Evolutionary conservation across 2,888 invertebrate species (phyloP).

Genomic region (Tipula lateralis): DNA sequence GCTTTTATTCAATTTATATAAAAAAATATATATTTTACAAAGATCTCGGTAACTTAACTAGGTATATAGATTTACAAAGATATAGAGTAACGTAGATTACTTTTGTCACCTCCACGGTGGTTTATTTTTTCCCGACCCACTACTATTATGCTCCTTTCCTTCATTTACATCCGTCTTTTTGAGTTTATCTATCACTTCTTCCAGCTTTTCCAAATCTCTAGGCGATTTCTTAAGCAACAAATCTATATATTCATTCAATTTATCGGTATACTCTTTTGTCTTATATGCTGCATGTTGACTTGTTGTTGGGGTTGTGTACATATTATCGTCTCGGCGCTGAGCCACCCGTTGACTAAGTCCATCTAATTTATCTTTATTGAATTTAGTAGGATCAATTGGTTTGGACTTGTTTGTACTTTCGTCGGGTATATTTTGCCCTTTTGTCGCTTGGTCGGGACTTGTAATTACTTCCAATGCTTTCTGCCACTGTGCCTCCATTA

Average conservation of each 20-base stretch:
- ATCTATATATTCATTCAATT: slow-evolving; percentile 28
- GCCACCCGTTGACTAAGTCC: slow-evolving; percentile 28
- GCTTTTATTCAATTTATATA: neutral
- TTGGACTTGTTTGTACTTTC: slow-evolving; percentile 39
- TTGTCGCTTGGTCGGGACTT: slow-evolving; percentile 41
- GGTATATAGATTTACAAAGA: neutral
- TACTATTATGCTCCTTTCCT: neutral
- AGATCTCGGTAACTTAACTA: neutral
- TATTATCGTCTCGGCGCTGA: slow-evolving; percentile 40
- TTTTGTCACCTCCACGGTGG: neutral
- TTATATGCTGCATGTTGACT: slow-evolving; percentile 37
- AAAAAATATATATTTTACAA: slow-evolving; percentile 12
- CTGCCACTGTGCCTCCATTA: slow-evolving; percentile 78
- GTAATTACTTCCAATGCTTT: slow-evolving; percentile 68
- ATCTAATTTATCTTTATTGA: slow-evolving; percentile 36
- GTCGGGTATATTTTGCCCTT: slow-evolving; percentile 53
- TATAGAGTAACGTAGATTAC: neutral
- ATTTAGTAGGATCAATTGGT: slow-evolving; percentile 31
- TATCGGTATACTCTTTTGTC: slow-evolving; percentile 43
- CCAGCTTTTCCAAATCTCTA: slow-evolving; percentile 45
- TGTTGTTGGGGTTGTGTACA: slow-evolving; percentile 44
- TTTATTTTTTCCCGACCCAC: neutral
- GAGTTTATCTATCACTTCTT: slow-evolving; percentile 40
- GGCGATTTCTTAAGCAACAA: slow-evolving; percentile 54
- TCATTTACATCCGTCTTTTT: neutral